A percentile compares a stretch with the other conserved stretches of the same genome.
These are phyloP conservation scores for Pseudomyrmex dendroicus DNA, from an alignment of 1,140 invertebrate genomes.

Conservation along the genomic window DNA sequence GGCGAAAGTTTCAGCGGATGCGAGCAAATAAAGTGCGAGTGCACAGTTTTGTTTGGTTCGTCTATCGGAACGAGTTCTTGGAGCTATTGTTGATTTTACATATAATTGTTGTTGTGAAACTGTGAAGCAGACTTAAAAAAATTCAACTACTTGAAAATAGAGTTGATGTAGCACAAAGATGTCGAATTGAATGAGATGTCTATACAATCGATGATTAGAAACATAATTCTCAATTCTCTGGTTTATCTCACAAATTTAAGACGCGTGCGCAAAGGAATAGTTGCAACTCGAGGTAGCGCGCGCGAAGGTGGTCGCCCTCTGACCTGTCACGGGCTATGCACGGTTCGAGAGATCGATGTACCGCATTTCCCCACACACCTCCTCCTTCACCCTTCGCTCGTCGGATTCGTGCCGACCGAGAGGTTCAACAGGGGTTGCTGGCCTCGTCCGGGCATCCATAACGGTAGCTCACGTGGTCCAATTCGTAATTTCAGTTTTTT, in stretches of 20 bases:
- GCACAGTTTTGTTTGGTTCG: slow-evolving; percentile 16
- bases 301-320: slow-evolving; percentile 81
- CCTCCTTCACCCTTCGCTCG: slow-evolving; percentile 62
- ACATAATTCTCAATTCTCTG: not conserved
- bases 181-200: not conserved
- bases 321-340: slow-evolving; percentile 81
- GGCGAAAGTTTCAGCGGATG: slow-evolving; percentile 57
- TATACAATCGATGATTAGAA: not conserved
- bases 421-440: slow-evolving; percentile 84
- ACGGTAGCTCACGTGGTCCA: slow-evolving; percentile 59
- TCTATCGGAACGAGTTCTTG: slow-evolving; percentile 17
- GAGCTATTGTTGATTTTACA: slow-evolving; percentile 22
- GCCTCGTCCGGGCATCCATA: slow-evolving; percentile 79
- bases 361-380: slow-evolving; percentile 71
- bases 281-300: slow-evolving; percentile 71
- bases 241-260: slow-evolving; percentile 5
- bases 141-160: not conserved
- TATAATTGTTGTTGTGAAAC: not conserved
- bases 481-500: slow-evolving; percentile 28
- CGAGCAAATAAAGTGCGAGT: not conserved
- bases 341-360: slow-evolving; percentile 82
- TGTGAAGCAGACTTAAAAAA: not conserved
- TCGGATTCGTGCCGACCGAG: slow-evolving; percentile 68
- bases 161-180: not conserved
- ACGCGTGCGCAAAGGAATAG: slow-evolving; percentile 71